Evolutionary conservation across 1,140 invertebrate genomes (phyloP), one percentile per base, ranked within the genome.

Genomic region (Plectrocnemia conspersa): DNA sequence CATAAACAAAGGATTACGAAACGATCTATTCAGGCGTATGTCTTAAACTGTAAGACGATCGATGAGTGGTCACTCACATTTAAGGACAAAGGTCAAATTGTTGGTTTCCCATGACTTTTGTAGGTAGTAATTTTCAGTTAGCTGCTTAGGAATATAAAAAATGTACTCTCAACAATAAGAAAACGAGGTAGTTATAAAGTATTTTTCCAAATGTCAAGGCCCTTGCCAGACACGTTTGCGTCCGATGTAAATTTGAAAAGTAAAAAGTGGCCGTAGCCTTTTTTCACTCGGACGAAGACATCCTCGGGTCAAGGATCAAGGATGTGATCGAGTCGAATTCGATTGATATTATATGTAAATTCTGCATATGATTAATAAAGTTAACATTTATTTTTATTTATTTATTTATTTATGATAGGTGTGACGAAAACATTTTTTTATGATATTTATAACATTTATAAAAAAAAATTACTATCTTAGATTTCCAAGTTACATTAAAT

Each of bases 71-170:
- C 32, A 15, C 9, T 13, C 32, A 9, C 32, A 33, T 3, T 15
- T 11, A 13, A 33, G 11, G 32, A 33, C 16, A 48, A 48, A 35
- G 27, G 46, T 21, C 44, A 46, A 24, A 21, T 40, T 19, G 36
- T 16, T 48, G 13, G 19, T 42, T 48, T 48, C 27, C 46, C 46
- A 35, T 48, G 46, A 24, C 46, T 48, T 48, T 48, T 48, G 36
- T 24, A 32, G 16, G 44, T 29, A 2, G 44, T 47, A 47, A 47
- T 47, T 47, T 32, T 15, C 22, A 15, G n/a, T 47, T 18, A 29
- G n/a, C n/a, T n/a, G n/a, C n/a, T n/a, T n/a, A n/a, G n/a, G n/a
- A n/a, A n/a, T n/a, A n/a, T n/a, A n/a, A n/a, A n/a, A n/a, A n/a
- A n/a, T n/a, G n/a, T n/a, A n/a, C n/a, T n/a, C n/a, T n/a, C n/a